Conservation (phyloP, 2,113 vertebrate genomes). For the Pomatostomus ruficeps region DNA sequence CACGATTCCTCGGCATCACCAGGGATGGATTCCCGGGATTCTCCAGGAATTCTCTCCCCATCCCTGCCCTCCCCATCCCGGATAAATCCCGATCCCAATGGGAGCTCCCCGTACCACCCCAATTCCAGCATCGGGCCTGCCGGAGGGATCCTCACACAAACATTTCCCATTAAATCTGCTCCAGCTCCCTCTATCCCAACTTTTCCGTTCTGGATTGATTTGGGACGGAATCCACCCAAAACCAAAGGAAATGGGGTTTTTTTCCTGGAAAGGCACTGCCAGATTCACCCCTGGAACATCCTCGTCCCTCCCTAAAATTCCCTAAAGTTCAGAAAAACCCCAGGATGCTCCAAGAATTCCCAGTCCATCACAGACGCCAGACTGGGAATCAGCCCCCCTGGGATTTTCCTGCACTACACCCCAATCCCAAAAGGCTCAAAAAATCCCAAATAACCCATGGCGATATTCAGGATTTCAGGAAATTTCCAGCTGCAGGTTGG, state of each 20-base stretch:
- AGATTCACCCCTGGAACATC: not conserved
- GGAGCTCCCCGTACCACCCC: not conserved
- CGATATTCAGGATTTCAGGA: too few relatives aligned
- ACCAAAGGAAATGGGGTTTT: not conserved
- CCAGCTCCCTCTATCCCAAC: not conserved
- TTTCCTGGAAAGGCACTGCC: too few relatives aligned
- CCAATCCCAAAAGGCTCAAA: not conserved
- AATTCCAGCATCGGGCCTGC: not conserved
- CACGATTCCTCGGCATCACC: too few relatives aligned
- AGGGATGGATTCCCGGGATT: not conserved
- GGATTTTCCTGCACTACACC: not conserved
- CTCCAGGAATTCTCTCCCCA: too few relatives aligned
- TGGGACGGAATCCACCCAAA: not conserved
- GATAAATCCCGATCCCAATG: not conserved
- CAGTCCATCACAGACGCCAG: not conserved
- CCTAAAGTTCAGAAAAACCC: not conserved
- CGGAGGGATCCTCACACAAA: not conserved
- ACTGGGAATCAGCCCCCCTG: not conserved
- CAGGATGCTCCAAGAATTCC: not conserved
- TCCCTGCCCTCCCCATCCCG: not conserved
- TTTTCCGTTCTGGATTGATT: not conserved
- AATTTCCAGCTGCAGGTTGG: not conserved
- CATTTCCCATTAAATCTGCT: rapidly evolving
- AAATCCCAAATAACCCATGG: not conserved
- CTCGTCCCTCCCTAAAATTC: not conserved